These are phyloP conservation scores for Masticophis lateralis DNA, from an alignment of 2,797 vertebrate species.

Conservation along the genomic window DNA sequence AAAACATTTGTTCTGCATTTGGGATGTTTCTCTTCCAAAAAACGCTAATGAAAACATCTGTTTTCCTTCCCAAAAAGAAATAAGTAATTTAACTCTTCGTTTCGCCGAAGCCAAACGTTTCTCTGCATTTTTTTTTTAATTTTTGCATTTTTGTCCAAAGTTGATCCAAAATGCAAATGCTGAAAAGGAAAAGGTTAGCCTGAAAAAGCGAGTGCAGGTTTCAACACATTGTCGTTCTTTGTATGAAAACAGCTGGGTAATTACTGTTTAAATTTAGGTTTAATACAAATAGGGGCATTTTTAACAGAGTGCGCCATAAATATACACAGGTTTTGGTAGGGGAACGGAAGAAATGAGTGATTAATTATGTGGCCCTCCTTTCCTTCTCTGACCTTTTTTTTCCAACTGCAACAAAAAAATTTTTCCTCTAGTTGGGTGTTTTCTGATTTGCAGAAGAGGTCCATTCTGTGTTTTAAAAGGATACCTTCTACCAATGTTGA, in stretches of 20 bases:
- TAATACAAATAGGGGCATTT: not conserved
- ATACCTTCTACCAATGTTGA: not conserved
- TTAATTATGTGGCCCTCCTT: not conserved
- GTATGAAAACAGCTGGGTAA: not conserved
- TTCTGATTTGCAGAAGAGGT: not conserved
- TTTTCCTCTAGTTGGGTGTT: not conserved
- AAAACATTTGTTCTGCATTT: not conserved
- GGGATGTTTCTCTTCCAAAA: slow-evolving; percentile 10
- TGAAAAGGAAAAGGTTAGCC: not conserved
- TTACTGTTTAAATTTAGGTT: not conserved
- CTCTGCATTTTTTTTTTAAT: not conserved
- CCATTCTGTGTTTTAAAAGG: not conserved
- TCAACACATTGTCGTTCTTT: not conserved
- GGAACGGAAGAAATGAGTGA: not conserved
- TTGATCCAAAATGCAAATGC: not conserved
- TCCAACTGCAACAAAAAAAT: not conserved
- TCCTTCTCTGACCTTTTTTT: not conserved
- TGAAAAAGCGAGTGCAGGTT: not conserved
- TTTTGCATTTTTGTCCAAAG: not conserved
- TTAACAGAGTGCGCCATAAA: rapidly evolving
- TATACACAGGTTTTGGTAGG: not conserved
- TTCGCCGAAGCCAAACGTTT: not conserved
- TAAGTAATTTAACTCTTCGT: slow-evolving; percentile 11
- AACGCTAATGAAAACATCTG: slow-evolving; percentile 34
- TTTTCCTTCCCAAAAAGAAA: slow-evolving; percentile 4